Percentiles rank a stretch among this genome's conserved stretches.
These are phyloP conservation scores for Vulpes vulpes DNA, from an alignment of 2,113 vertebrate species.

Conservation along the genomic window DNA sequence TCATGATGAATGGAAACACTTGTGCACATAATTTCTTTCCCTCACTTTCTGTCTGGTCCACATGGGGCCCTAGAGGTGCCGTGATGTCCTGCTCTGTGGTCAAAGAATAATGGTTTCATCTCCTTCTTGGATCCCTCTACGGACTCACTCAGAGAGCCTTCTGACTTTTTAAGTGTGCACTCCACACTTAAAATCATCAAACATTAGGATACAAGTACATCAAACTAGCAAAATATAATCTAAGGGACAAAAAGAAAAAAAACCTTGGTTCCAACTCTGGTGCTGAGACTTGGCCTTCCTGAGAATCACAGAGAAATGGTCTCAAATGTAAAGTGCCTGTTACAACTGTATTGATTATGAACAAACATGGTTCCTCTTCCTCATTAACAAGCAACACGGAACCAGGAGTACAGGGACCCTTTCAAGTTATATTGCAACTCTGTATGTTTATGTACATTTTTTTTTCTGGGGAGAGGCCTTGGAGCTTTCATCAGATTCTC, in stretches of 20 bases:
- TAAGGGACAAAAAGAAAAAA: background rate
- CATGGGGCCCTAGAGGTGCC: constrained; percentile 49
- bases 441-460: background rate
- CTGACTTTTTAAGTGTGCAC: background rate
- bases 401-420: background rate
- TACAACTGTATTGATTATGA: background rate
- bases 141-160: constrained; percentile 35
- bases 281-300: constrained; percentile 70
- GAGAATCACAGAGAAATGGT: constrained; percentile 80
- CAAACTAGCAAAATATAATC: constrained; percentile 11
- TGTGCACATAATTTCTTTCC: constrained; percentile 12
- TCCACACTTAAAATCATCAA: constrained; percentile 28
- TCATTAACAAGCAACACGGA: constrained; percentile 27
- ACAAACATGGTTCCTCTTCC: constrained; percentile 10
- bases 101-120: constrained; percentile 18
- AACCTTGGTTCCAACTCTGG: constrained; percentile 55
- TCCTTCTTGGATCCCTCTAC: constrained; percentile 3
- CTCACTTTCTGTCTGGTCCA: constrained; percentile 23
- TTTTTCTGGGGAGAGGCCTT: background rate
- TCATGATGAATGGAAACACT: background rate
- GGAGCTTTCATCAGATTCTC: background rate
- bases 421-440: constrained; percentile 38
- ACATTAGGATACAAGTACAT: background rate
- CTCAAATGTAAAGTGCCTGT: constrained; percentile 68
- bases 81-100: constrained; percentile 35